phyloP scores from a whole-genome alignment of 2,888 invertebrate genomes.

The Campoplex nolae region DNA sequence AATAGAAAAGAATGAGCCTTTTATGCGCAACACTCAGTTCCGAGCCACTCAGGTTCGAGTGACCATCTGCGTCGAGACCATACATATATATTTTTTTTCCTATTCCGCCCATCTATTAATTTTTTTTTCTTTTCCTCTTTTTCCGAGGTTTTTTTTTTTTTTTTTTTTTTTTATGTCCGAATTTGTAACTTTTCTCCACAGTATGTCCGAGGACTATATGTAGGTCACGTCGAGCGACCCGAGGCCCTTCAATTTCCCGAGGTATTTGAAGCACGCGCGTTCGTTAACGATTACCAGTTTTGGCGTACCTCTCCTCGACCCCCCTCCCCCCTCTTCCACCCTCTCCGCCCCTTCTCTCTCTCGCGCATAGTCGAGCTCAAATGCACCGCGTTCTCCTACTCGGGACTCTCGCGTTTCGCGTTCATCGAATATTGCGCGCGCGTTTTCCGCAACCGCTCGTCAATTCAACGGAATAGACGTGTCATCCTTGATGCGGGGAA shows the following conservation, averaged over 20 bases:
- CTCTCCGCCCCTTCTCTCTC: neutral
- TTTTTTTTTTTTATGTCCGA: conserved; percentile 34
- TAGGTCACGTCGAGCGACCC: conserved; percentile 56
- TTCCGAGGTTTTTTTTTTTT: conserved; percentile 16
- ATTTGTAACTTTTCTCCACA: conserved; percentile 42
- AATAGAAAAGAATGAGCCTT: neutral
- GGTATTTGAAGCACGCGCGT: conserved; percentile 76
- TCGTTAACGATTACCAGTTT: conserved; percentile 74
- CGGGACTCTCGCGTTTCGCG: conserved; percentile 47
- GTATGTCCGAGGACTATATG: conserved; percentile 33
- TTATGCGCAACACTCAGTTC: conserved; percentile 2
- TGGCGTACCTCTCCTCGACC: conserved; percentile 45
- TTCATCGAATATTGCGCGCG: conserved; percentile 71
- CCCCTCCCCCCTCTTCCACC: neutral
- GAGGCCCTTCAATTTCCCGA: conserved; percentile 65
- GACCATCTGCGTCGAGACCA: conserved; percentile 41
- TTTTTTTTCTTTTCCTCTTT: conserved; percentile 19
- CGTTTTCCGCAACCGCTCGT: conserved; percentile 62
- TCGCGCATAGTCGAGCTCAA: conserved; percentile 17
- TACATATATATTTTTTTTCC: neutral
- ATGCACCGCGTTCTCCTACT: conserved; percentile 26
- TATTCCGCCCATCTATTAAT: neutral
- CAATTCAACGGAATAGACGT: conserved; percentile 63
- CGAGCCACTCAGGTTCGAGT: conserved; percentile 7
- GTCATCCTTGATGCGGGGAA: conserved; percentile 31